These are phyloP conservation scores for Elgaria multicarinata DNA, from an alignment of 2,113 vertebrate species.

Conservation along the genomic window DNA sequence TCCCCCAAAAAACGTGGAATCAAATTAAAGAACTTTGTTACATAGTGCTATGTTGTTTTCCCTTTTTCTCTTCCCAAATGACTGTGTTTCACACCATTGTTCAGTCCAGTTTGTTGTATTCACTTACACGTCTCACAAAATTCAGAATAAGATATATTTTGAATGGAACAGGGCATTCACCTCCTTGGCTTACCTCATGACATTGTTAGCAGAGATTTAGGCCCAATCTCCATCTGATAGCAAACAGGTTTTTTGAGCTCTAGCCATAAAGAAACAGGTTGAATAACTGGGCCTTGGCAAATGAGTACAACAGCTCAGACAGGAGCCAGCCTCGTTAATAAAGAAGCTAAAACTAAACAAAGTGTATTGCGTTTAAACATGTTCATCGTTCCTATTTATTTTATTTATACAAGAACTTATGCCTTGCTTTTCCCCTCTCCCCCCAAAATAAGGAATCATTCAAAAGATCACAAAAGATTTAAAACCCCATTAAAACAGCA, in stretches of 20 bases:
- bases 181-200: conserved; percentile 43
- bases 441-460: too few relatives aligned
- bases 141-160: conserved; percentile 28
- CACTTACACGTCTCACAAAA: neutral
- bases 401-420: too few relatives aligned
- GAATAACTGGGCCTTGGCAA: neutral
- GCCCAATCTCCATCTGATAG: neutral
- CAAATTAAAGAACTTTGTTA: neutral
- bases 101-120: neutral
- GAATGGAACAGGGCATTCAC: conserved; percentile 60
- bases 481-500: too few relatives aligned
- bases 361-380: neutral
- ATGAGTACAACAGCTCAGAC: neutral
- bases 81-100: neutral
- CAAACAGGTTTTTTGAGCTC: neutral
- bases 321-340: neutral
- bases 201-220: neutral
- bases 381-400: neutral
- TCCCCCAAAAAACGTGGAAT: neutral
- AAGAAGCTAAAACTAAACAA: neutral
- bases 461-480: too few relatives aligned
- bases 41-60: neutral
- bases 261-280: neutral
- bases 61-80: neutral
- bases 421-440: too few relatives aligned